Base-by-base conservation (phyloP, 1,140 invertebrate genomes). In the Radopholus similis region DNA sequence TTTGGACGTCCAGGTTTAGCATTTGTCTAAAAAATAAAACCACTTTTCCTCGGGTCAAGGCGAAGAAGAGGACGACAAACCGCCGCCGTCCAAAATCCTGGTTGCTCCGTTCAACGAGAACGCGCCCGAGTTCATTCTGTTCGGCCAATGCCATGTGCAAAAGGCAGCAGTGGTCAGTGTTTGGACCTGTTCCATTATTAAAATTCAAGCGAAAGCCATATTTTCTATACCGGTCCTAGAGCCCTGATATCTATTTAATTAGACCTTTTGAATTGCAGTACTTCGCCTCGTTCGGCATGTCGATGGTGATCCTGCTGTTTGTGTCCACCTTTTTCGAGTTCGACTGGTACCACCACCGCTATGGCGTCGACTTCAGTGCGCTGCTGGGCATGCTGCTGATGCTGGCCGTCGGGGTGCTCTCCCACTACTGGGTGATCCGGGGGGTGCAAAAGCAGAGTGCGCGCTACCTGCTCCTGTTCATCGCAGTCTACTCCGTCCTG, bases 271-370 rank as follows among this genome's bases (percentile, higher is more conserved):
- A 44, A 18, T 64, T 82, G 34, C 47, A 83, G 68, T 51, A 72
- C n/a, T 63, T 59, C 15, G 80, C 80, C 11, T 78, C 70, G 15
- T 76, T 81, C 55, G 79, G 79, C 21, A 58, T 81, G 34, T 71
- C 73, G 4, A 74, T 80, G 23, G 70, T 78, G 2, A 57, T 81
- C 13, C 49, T 82, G 58, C 34, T 54, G 2, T 81, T 81, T 49
- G 65, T 82, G 38, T 71, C 67, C 21, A 49, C 70, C 21, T 80
- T 81, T 56, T 81, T 81, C 51, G 79, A 81, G 59, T 81, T 81
- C 64, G 63, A 82, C 54, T 81, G 79, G 79, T 81, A 81, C 63
- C 63, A 79, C 37, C 76, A 81, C 54, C 44, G 47, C 37, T 47
- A 65, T 30, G 79, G 80, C 47, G 66, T 82, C 18, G 79, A 81